Evolutionary conservation across 35 echinoderm and acorn worm species (phyloP), one percentile per base, ranked within the genome.

Genomic region (Ptychodera flava): DNA sequence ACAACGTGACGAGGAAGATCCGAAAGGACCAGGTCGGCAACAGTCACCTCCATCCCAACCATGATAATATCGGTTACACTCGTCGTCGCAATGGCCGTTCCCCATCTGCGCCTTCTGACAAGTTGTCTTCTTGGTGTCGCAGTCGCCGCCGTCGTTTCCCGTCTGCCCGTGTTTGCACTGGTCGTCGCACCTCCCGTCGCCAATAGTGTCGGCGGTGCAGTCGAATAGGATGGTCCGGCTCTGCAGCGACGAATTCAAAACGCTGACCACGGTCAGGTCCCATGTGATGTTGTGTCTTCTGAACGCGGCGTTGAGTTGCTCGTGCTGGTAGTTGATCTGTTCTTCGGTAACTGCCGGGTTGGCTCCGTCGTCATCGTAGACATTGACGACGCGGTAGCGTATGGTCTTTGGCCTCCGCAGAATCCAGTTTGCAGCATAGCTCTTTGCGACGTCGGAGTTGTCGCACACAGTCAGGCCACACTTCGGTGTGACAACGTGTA

Each of bases 391-490:
- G 33, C 92, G 80, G 34, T 94, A 98, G 77, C 87, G 90, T 36
- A 94, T 76, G 31, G 45, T 36, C 35, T 94, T 94, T 27, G 31
- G 28, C 1, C 76, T 29, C 31, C 90, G 85, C 28, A 98, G 81
- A 33, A 82, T 79, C 16, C 28, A 52, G 0, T 88, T 77, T 1
- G 38, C 29, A 29, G 85, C 81, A 33, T 92, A 94, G 27, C 88
- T 89, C 79, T 35, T 35, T 27, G 89, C 86, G 16, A 97, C 78
- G 36, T 89, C 85, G 15, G 87, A 89, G 32, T 94, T 84, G 85
- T 98, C 95, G 52, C 95, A 97, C 6, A 98, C 82, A 0, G 95
- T 98, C 15, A 94, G 33, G 22, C 95, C 95, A 78, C 95, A 98
- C 22, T 80, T 77, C 14, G 95, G 95, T 27, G 86, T 82, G 6